Evolutionary conservation across 2,888 invertebrate species (phyloP).

Genomic region (Proisotoma minuta): DNA sequence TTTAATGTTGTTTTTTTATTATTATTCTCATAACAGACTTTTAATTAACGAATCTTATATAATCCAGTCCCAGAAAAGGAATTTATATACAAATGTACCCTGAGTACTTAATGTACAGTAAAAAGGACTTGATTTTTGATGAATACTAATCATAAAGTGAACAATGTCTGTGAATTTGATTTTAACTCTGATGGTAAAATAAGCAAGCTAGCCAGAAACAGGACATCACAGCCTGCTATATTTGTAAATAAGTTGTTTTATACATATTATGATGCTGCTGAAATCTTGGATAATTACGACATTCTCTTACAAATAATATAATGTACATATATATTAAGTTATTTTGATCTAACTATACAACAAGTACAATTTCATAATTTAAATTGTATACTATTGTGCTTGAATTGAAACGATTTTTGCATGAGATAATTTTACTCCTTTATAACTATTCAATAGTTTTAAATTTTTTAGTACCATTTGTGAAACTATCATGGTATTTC

Average conservation of each 20-base stretch:
- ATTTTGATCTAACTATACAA: background rate
- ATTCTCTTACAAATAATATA: background rate
- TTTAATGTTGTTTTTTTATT: too few relatives aligned
- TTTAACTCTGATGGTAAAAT: background rate
- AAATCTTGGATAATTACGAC: background rate
- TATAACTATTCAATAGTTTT: background rate
- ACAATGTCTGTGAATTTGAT: constrained; percentile 9
- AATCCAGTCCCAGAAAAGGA: background rate
- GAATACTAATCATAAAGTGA: constrained; percentile 8
- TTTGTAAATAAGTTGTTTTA: too few relatives aligned
- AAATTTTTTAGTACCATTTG: constrained; percentile 4
- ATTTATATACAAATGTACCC: background rate
- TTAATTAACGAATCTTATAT: too few relatives aligned
- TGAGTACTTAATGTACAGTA: background rate
- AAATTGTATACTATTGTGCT: too few relatives aligned
- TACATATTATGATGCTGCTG: background rate
- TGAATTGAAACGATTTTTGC: too few relatives aligned
- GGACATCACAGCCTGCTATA: too few relatives aligned
- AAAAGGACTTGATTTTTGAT: constrained; percentile 7
- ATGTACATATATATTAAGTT: background rate
- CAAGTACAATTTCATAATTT: background rate
- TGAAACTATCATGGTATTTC: background rate
- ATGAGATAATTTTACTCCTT: too few relatives aligned
- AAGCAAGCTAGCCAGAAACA: background rate
- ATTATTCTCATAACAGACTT: too few relatives aligned